Evolutionary conservation across 2,888 invertebrate species (phyloP).

Genomic region (Drosophila parthenogenetica): DNA sequence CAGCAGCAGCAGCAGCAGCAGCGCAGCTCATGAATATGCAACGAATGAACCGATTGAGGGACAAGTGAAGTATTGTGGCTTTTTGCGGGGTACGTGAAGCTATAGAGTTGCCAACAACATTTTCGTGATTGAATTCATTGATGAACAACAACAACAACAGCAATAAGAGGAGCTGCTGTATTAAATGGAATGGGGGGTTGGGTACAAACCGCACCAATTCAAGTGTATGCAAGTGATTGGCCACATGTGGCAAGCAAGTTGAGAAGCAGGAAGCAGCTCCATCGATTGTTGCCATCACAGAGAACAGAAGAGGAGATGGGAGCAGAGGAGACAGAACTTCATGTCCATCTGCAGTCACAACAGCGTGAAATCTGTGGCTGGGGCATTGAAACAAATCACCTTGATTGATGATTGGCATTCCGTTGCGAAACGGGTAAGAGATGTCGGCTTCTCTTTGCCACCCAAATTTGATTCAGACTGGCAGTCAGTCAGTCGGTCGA

Average conservation of each 20-base stretch:
- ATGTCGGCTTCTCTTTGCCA: not conserved
- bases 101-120: conserved; percentile 48
- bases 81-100: conserved; percentile 5
- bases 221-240: conserved; percentile 76
- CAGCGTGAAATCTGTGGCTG: conserved; percentile 73
- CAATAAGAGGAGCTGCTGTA: not conserved
- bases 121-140: conserved; percentile 79
- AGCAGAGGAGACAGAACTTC: conserved; percentile 4
- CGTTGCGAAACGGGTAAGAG: conserved; percentile 59
- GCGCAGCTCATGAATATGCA: conserved; percentile 71
- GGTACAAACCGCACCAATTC: conserved; percentile 47
- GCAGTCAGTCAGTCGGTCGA: conserved; percentile 6
- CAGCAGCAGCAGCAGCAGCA: conserved; percentile 30
- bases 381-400: conserved; percentile 83
- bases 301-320: not conserved
- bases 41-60: conserved; percentile 33
- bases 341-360: conserved; percentile 62
- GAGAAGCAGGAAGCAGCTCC: conserved; percentile 44
- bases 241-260: conserved; percentile 71
- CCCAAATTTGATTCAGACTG: conserved; percentile 3
- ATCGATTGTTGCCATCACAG: conserved; percentile 8
- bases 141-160: conserved; percentile 63
- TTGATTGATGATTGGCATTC: conserved; percentile 84
- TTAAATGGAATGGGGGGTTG: not conserved
- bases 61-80: conserved; percentile 26